Evolutionary conservation across 1,140 invertebrate genomes (phyloP), one percentile per base, ranked within the genome.

Genomic region (Sycophaga agraensis): DNA sequence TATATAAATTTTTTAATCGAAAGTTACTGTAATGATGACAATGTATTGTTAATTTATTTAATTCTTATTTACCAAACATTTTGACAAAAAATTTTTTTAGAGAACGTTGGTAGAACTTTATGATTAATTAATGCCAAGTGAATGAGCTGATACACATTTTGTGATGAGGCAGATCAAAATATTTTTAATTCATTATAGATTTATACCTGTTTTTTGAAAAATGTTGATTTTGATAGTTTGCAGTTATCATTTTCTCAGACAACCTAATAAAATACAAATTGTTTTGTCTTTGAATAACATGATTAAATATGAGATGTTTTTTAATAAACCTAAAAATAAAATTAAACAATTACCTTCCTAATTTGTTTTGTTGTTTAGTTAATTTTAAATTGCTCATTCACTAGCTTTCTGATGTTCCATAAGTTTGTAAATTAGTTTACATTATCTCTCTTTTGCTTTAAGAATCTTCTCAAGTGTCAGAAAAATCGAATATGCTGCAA

Each of bases 261-360:
- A 60, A 60, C 50, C 40, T 54, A 39, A 54, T 48, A 6, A 60
- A n/a, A 11, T 17, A 61, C 22, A 49, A 46, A 48, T 55, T 31
- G 2, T 11, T 39, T 35, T 45, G 40, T 37, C 4, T 51, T 46
- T 16, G n/a, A n/a, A n/a, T n/a, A n/a, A n/a, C 1, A 34, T 42
- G 1, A 43, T 31, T 35, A 17, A 16, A 16, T 1, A 24, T 4
- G 26, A n/a, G 14, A 22, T 59, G 53, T 31, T 21, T 22, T 28
- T 45, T 26, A 11, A 50, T 54, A 46, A 61, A 35, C 22, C 22
- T 61, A 55, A 49, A 12, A 28, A 40, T 39, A 61, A 4, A 61
- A 31, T 26, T 55, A 4, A 61, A 48, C 17, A 22, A n/a, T 61
- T 55, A 49, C 28, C 40, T 43, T 49, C 43, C 34, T 49, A 60